These are phyloP conservation scores for Myiotriccus ornatus DNA, from an alignment of 2,797 vertebrate genomes.

Conservation along the genomic window DNA sequence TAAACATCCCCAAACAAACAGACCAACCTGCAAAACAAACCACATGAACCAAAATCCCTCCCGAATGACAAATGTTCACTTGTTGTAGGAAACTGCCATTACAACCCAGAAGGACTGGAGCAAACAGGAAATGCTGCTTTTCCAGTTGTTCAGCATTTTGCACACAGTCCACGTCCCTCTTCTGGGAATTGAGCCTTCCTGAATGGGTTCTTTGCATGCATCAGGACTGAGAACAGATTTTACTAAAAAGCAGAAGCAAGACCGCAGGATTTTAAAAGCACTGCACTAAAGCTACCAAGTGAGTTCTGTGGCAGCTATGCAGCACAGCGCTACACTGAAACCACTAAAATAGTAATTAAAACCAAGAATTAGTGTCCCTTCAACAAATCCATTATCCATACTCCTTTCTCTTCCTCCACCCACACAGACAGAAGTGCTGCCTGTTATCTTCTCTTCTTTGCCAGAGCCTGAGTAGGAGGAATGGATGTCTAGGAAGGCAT, in stretches of 20 bases:
- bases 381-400: background rate
- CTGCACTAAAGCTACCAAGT: background rate
- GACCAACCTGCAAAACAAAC: background rate
- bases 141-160: background rate
- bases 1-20: background rate
- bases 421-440: background rate
- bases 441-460: background rate
- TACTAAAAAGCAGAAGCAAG: background rate
- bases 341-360: background rate
- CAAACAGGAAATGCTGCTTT: background rate
- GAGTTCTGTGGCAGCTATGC: background rate
- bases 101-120: background rate
- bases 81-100: background rate
- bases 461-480: constrained; percentile 11
- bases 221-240: background rate
- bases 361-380: background rate
- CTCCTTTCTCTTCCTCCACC: background rate
- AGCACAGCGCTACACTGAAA: background rate
- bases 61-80: background rate
- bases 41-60: background rate
- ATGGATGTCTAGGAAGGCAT: constrained; percentile 42
- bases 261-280: background rate
- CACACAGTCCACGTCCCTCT: background rate
- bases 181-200: background rate
- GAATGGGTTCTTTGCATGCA: background rate